Conservation (phyloP, 2,113 vertebrate species). For the Uropsilus gracilis region DNA sequence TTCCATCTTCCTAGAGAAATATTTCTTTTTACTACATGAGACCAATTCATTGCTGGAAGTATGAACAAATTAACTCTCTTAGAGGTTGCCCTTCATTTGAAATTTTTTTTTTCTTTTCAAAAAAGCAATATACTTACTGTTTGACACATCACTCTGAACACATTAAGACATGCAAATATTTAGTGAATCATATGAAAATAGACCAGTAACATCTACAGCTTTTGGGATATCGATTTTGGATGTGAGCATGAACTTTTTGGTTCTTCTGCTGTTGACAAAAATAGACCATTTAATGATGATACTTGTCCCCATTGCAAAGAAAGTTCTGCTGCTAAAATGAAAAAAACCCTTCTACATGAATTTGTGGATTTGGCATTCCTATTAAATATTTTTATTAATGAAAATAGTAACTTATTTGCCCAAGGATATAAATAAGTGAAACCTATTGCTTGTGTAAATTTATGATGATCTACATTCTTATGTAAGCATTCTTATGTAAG, state of each 20-base stretch:
- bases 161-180: not conserved
- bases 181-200: not conserved
- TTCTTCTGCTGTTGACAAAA: not conserved
- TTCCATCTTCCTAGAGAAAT: not conserved
- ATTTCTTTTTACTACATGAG: not conserved
- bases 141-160: not conserved
- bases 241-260: not conserved
- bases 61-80: not conserved
- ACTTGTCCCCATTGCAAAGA: not conserved
- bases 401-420: constrained; percentile 1
- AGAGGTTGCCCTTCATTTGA: not conserved
- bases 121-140: not conserved
- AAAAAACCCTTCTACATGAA: not conserved
- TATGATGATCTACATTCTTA: constrained; percentile 6
- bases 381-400: not conserved
- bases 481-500: no score
- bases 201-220: not conserved
- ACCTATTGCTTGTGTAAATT: not conserved
- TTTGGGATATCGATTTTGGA: not conserved
- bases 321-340: not conserved
- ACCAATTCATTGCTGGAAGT: not conserved
- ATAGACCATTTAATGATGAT: not conserved
- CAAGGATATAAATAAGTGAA: not conserved
- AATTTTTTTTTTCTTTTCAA: not conserved
- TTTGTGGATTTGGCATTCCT: not conserved